These are phyloP conservation scores for Botia almorhae DNA, from an alignment of 2,797 vertebrate genomes.

Conservation along the genomic window DNA sequence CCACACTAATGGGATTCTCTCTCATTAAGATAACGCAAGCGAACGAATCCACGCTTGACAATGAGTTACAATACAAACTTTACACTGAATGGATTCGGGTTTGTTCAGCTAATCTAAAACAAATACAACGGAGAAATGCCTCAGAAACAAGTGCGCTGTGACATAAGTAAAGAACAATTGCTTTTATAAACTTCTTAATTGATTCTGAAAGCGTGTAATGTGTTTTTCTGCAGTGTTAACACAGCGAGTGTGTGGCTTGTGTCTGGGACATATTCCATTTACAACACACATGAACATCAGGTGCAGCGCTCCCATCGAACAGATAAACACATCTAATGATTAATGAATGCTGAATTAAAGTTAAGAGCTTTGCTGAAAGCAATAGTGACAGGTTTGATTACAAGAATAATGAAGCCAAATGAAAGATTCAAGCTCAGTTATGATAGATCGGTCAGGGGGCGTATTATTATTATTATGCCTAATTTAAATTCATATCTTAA, in stretches of 20 bases:
- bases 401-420: not conserved
- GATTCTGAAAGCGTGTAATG: constrained; percentile 47
- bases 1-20: constrained; percentile 37
- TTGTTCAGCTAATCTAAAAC: constrained; percentile 60
- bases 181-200: constrained; percentile 56
- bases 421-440: not conserved
- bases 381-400: constrained; percentile 7
- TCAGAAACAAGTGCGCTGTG: constrained; percentile 8
- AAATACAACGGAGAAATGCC: constrained; percentile 65
- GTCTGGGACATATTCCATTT: constrained; percentile 18
- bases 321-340: constrained; percentile 1
- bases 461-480: not conserved
- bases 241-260: not conserved
- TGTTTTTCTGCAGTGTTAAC: constrained; percentile 32
- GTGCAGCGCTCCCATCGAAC: not conserved
- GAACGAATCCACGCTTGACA: constrained; percentile 56
- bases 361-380: constrained; percentile 25
- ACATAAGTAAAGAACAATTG: constrained; percentile 56
- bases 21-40: constrained; percentile 54
- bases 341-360: constrained; percentile 11
- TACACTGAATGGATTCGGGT: constrained; percentile 49
- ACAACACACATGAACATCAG: not conserved
- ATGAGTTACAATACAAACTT: constrained; percentile 60
- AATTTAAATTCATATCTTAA: not conserved
- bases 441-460: not conserved